These are phyloP conservation scores for Lagocephalus sceleratus DNA, from an alignment of 2,797 vertebrate species.

Conservation along the genomic window DNA sequence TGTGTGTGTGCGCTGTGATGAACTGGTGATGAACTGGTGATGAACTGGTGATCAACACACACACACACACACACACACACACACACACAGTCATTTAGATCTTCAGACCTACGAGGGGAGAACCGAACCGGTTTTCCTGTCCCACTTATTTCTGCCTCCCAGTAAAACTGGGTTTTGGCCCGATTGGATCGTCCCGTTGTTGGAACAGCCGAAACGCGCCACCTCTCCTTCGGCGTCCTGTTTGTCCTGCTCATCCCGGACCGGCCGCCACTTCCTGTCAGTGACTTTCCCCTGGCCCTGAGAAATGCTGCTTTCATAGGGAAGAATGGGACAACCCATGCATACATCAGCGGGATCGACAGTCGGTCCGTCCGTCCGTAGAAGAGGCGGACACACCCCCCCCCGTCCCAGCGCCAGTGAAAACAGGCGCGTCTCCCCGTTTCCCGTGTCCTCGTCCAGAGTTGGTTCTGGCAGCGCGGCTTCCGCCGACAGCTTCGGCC, in stretches of 20 bases:
- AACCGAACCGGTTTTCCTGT: too few relatives aligned
- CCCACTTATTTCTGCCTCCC: not conserved
- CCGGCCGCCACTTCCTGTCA: slow-evolving; percentile 47
- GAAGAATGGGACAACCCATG: slow-evolving; percentile 74
- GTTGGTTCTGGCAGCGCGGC: slow-evolving; percentile 73
- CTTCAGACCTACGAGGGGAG: too few relatives aligned
- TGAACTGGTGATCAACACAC: not conserved
- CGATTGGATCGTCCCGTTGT: slow-evolving; percentile 2
- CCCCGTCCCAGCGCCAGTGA: slow-evolving; percentile 60
- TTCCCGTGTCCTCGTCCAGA: slow-evolving; percentile 66
- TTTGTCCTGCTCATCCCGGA: slow-evolving; percentile 28
- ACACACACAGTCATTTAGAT: not conserved
- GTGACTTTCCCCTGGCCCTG: slow-evolving; percentile 42
- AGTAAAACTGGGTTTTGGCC: not conserved
- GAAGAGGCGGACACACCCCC: slow-evolving; percentile 56
- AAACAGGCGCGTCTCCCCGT: slow-evolving; percentile 61
- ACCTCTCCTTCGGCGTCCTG: slow-evolving; percentile 6
- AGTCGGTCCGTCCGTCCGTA: slow-evolving; percentile 49
- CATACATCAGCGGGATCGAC: slow-evolving; percentile 62
- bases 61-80: not conserved
- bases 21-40: too few relatives aligned
- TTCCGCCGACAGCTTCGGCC: slow-evolving; percentile 59
- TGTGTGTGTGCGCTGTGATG: too few relatives aligned
- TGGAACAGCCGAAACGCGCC: not conserved
- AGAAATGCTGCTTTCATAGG: slow-evolving; percentile 66